Base-by-base conservation (phyloP, 2,888 invertebrate species). In the Drosophila lacicola region DNA sequence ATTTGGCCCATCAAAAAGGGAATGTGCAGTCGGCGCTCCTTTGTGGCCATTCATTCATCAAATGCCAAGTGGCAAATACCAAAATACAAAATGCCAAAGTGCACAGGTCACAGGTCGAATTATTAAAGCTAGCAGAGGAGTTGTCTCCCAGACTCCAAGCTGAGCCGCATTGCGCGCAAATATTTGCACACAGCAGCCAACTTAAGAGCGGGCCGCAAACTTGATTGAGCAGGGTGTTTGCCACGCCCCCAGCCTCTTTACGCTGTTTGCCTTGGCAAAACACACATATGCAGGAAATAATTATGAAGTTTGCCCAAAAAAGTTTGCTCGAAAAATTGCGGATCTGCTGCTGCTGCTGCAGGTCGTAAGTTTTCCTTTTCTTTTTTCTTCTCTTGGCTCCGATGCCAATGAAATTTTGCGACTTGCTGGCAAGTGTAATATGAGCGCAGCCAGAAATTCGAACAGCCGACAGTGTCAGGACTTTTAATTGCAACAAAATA, bases 401-500 rank as follows among this genome's bases (percentile, higher is more conserved):
- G 44, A 53, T 70, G 70, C 55, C 74, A 76, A 76, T 77, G 74
- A 76, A 77, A 74, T 70, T 77, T 74, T 67, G 67, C 51, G 70
- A 76, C 66, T 70, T 29, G 42, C 17, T 51, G 54, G 67, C 13
- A 53, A 45, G 37, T 46, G 71, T 55, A 55, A 72, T 45, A 46
- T 36, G 53, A 65, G 57, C 53, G 47, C 34, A 2, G 19, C 9
- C 29, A 46, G 34, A 62, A 73, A 70, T 73, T 64, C 61, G 62
- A 70, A 73, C 67, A 36, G 71, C 55, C 54, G 60, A 68, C 74
- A 80, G 79, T 85, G 81, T 82, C 85, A 79, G 71, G 85, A 83
- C 80, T 85, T 79, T 85, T 85, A 83, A 83, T 83, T 83, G 85
- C 85, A 83, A 84, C 87, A 80, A 82, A 86, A 86, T 84, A 85